phyloP scores from a whole-genome alignment of 2,888 invertebrate species.

The Hymenopus coronatus region DNA sequence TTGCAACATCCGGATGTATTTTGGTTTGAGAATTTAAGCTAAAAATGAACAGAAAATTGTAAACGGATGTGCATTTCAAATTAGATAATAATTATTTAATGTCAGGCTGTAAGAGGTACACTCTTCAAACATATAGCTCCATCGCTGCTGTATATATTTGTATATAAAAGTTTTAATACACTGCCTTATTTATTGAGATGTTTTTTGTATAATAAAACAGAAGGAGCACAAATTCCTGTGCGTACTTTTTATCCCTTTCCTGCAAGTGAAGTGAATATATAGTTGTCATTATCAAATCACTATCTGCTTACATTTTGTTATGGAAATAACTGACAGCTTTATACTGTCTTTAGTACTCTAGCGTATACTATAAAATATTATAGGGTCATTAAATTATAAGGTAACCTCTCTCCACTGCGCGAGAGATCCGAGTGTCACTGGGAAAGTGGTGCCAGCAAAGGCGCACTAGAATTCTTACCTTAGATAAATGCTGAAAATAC shows the following conservation, averaged over 20 bases:
- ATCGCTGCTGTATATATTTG: constrained; percentile 34
- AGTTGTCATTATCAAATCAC: no score
- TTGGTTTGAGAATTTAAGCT: background rate
- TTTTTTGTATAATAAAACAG: constrained; percentile 34
- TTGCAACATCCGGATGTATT: background rate
- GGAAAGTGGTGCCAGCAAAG: no score
- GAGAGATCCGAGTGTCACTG: no score
- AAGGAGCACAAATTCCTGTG: constrained; percentile 22
- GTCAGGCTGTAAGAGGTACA: background rate
- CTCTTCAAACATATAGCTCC: background rate
- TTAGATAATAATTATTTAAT: background rate
- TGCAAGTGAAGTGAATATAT: background rate
- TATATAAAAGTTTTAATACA: constrained; percentile 36
- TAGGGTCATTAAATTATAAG: no score
- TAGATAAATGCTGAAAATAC: no score
- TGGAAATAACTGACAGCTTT: no score
- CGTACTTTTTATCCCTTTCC: background rate
- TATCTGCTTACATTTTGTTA: no score
- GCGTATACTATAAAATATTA: no score
- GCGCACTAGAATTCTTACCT: no score
- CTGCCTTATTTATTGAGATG: constrained; percentile 36
- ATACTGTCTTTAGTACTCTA: no score
- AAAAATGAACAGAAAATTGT: background rate
- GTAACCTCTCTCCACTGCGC: no score
- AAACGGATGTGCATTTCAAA: background rate